Evolutionary conservation across 2,113 vertebrate species (phyloP), one percentile per base, ranked within the genome.

Genomic region (Xiphophorus couchianus): DNA sequence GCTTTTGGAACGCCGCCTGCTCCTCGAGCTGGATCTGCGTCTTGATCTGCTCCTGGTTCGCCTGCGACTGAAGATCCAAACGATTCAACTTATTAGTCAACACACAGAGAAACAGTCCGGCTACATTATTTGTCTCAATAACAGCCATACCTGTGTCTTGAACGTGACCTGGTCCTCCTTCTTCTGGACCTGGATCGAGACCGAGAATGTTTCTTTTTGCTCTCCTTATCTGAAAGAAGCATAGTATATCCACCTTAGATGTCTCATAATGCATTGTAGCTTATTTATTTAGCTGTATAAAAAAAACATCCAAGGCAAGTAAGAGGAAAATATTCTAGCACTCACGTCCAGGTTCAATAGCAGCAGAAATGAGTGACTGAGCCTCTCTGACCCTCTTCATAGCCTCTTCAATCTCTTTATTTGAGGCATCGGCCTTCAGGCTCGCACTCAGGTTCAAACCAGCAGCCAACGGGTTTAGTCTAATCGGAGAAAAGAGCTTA

Each of bases 381-480:
- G 98, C 97, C 94, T 99, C 98, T 84, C 97, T 87, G 65, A 99
- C 98, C 89, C 97, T 95, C 84, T 99, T 99, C 98, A 99, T 99
- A 19, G 98, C 98, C 89, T 99, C 98, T 90, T 99, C 98, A 31
- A 99, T 98, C 90, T 99, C 97, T 92, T 98, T 99, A 90, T 95
- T 97, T 71, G 97, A 97, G 27, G 97, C 94, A 35, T 99, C 98
- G 5, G 96, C 96, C 81, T 99, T 98, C 88, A 99, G 89, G 84
- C 94, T 96, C 2, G 96, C 95, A 66, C 95, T 98, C 86, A 98
- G 95, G 77, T 90, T 94, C 2, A 99, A 95, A 39, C 97, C 95
- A 63, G 96, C 96, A 76, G 97, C 96, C 87, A 98, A 94, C 19
- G 97, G 97, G 91, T 98, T 99, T 91, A 99, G 88, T 90, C 98